Evolutionary conservation across 2,797 vertebrate species (phyloP).

Genomic region (Pampus argenteus): DNA sequence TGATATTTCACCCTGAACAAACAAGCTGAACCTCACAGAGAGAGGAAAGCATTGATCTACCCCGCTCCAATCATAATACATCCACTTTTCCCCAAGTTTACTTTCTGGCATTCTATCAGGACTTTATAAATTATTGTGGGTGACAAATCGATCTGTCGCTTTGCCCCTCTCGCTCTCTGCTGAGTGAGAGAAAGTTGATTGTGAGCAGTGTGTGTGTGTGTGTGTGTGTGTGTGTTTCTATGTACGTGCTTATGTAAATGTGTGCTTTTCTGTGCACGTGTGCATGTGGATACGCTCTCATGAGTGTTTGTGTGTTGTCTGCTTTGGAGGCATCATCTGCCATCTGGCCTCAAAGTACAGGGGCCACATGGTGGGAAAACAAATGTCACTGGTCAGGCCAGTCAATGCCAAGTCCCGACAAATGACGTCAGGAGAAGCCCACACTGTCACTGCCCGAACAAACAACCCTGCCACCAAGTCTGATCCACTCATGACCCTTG

Average conservation of each 20-base stretch:
- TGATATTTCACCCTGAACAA: constrained; percentile 81
- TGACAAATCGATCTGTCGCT: constrained; percentile 77
- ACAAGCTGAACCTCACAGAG: constrained; percentile 74
- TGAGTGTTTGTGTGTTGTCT: constrained; percentile 64
- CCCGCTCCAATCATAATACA: constrained; percentile 77
- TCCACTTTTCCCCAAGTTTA: constrained; percentile 79
- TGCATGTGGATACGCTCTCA: background rate
- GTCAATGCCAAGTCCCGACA: constrained; percentile 72
- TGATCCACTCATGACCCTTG: constrained; percentile 55
- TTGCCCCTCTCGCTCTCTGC: constrained; percentile 35
- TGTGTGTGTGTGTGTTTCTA: constrained; percentile 4
- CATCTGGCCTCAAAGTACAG: constrained; percentile 83
- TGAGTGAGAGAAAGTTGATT: constrained; percentile 66
- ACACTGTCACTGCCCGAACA: constrained; percentile 60
- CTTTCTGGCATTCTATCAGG: constrained; percentile 80
- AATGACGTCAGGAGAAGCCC: constrained; percentile 78
- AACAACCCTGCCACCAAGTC: constrained; percentile 48
- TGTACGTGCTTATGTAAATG: constrained; percentile 32
- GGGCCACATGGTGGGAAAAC: constrained; percentile 82
- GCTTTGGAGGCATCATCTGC: constrained; percentile 78
- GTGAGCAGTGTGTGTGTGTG: constrained; percentile 14
- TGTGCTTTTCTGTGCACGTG: constrained; percentile 11
- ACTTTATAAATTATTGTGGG: constrained; percentile 80
- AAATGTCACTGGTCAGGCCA: constrained; percentile 81
- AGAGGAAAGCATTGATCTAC: constrained; percentile 76